These are phyloP conservation scores for Nomada ferruginata DNA, from an alignment of 2,888 invertebrate genomes.

Conservation along the genomic window DNA sequence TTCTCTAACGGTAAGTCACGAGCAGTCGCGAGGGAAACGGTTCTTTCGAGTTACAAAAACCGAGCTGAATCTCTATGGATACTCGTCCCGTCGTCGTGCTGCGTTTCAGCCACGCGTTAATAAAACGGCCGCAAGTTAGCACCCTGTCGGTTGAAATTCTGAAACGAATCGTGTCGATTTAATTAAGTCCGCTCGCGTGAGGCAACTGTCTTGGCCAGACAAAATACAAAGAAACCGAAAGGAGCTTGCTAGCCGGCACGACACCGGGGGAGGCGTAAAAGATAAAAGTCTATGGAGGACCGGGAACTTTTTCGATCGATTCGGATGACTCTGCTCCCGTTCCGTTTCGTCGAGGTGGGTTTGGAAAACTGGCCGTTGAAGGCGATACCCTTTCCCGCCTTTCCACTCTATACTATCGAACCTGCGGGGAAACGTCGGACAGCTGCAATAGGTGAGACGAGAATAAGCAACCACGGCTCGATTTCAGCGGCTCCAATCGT, in stretches of 20 bases:
- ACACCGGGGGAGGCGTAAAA: neutral
- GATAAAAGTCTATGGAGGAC: slow-evolving; percentile 16
- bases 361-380: neutral
- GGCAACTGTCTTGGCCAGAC: neutral
- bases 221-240: slow-evolving; percentile 34
- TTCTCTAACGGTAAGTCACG: neutral
- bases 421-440: slow-evolving; percentile 9
- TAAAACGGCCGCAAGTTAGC: slow-evolving; percentile 53
- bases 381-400: neutral
- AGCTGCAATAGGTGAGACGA: slow-evolving; percentile 51
- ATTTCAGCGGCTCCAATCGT: slow-evolving; percentile 29
- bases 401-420: neutral
- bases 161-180: slow-evolving; percentile 68
- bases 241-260: slow-evolving; percentile 27
- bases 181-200: slow-evolving; percentile 62
- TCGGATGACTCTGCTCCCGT: slow-evolving; percentile 12
- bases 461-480: slow-evolving; percentile 37
- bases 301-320: slow-evolving; percentile 40
- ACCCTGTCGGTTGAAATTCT: slow-evolving; percentile 43
- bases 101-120: slow-evolving; percentile 40
- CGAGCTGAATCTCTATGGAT: neutral
- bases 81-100: slow-evolving; percentile 32
- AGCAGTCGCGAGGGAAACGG: neutral
- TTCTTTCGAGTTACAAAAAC: neutral
- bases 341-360: slow-evolving; percentile 15